Base-by-base conservation (phyloP, 2,888 invertebrate genomes). In the Cheilosia vernalis region DNA sequence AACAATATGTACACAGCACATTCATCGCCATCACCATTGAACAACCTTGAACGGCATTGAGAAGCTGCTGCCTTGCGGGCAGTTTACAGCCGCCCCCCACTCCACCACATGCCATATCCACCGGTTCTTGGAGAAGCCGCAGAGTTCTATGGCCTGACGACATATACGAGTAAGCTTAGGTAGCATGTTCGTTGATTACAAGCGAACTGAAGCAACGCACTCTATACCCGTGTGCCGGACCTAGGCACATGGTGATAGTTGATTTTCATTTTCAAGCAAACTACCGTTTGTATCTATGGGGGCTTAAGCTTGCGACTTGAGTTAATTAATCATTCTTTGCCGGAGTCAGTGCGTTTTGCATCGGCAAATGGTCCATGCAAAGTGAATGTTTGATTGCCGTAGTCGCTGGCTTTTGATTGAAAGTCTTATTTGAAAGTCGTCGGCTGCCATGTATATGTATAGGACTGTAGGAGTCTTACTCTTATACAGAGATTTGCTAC, bases 41-140 rank as follows among this genome's bases (percentile, higher is more conserved):
- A 85, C 85, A 85, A 77, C 85, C 81, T 85, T 85, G 85, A 85
- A 85, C 85, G 85, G 85, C 85, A 85, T 85, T 85, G 85, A 85
- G 85, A 81, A 85, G 81, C 70, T 70, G 85, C 47, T 80, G 60
- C 44, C 69, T 69, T 17, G 49, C 51, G 69, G 69, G 44, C 53
- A 51, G 33, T 47, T 56, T 33, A n/a, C 56, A 56, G 49, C 40
- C 24, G 9, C 51, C 37, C 19, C 55, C 10, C 67, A 30, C 60
- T 10, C 19, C 30, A 6, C 49, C 61, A 19, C 58, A 19, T 1
- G 17, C 61, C 51, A 15, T 10, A 7, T 30, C 47, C 42, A 72
- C 37, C 70, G 37, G 49, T 69, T 56, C 70, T 27, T 15, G 66
- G 70, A 82, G 70, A 82, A 77, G 63, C 69, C 74, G 21, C 63